Evolutionary conservation across 1,140 invertebrate species (phyloP), one percentile per base, ranked within the genome.

Genomic region (Eulimnadia texana): DNA sequence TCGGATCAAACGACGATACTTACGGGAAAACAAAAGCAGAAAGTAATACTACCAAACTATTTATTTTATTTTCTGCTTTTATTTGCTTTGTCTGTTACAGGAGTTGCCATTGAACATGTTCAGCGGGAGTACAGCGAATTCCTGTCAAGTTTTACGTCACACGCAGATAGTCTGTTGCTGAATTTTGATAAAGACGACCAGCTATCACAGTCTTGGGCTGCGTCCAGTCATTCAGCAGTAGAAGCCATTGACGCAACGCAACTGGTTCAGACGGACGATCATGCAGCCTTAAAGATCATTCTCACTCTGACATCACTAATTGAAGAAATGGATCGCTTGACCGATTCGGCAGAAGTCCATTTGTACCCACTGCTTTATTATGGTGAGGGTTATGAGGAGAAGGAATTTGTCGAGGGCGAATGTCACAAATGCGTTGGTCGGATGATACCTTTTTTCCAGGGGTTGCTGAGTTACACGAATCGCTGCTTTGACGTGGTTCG

Each of bases 401-500:
- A 58, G 23, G 72, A 70, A 13, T 62, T 72, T 16, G 67, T 69
- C 55, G 75, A 77, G 54, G 76, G 74, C 25, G 75, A 76, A 56
- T 72, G 72, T 33, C 76, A 78, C 60, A 64, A 77, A 55, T 71
- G 73, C 66, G 75, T 79, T 63, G 77, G 76, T 1, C 68, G 74
- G 57, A 72, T 80, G 64, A 71, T 79, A 61, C 72, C 77, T 3
- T 66, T 74, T 19, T 73, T 88, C 65, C 83, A 84, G 72, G 76
- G 79, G 65, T 68, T 87, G 51, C 78, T 76, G 60, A 77, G 77
- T 66, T 88, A 85, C 78, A 73, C 84, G 20, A 77, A 73, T 58
- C 75, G 84, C 58, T 82, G 80, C 66, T 77, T 83, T 70, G 78
- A 84, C 67, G 82, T 85, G 11, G 73, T 81, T 3, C 75, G 72